These are phyloP conservation scores for Glaucopsyche alexis DNA, from an alignment of 2,888 invertebrate genomes.

Conservation along the genomic window DNA sequence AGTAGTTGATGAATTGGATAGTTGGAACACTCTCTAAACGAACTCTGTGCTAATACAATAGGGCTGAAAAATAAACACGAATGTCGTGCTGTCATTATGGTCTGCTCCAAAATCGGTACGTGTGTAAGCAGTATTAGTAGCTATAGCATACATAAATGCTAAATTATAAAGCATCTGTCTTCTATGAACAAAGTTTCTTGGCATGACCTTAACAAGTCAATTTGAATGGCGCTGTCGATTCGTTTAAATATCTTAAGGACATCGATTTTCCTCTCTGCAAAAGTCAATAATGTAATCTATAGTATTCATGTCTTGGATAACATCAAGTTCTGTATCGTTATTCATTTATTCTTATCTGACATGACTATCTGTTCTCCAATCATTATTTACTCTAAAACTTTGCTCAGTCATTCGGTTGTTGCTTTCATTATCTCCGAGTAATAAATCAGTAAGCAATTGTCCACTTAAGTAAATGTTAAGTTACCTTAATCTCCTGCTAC, in stretches of 20 bases:
- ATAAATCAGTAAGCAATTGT: slow-evolving; percentile 18
- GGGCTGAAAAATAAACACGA: no score
- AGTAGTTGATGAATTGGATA: no score
- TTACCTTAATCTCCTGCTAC: slow-evolving; percentile 1
- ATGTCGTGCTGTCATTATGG: no score
- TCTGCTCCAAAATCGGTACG: no score
- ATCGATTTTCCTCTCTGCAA: background rate
- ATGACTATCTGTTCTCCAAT: background rate
- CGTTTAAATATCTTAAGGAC: background rate
- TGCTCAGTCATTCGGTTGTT: slow-evolving; percentile 18
- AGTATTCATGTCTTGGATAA: background rate
- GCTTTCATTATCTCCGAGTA: slow-evolving; percentile 14
- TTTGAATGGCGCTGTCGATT: background rate
- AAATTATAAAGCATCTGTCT: no score
- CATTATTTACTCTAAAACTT: slow-evolving; percentile 19
- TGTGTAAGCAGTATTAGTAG: no score
- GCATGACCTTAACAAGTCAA: background rate
- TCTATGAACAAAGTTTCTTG: background rate
- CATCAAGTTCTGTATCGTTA: slow-evolving; percentile 6
- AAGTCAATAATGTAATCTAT: background rate
- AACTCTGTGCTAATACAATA: no score
- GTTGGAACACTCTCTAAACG: no score
- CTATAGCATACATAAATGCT: background rate
- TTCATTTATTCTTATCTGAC: slow-evolving; percentile 26
- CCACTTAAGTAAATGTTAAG: slow-evolving; percentile 16